Percentiles rank a stretch among this genome's conserved stretches.
Conservation (phyloP, 1,140 invertebrate genomes). For the Acromyrmex charruanus region DNA sequence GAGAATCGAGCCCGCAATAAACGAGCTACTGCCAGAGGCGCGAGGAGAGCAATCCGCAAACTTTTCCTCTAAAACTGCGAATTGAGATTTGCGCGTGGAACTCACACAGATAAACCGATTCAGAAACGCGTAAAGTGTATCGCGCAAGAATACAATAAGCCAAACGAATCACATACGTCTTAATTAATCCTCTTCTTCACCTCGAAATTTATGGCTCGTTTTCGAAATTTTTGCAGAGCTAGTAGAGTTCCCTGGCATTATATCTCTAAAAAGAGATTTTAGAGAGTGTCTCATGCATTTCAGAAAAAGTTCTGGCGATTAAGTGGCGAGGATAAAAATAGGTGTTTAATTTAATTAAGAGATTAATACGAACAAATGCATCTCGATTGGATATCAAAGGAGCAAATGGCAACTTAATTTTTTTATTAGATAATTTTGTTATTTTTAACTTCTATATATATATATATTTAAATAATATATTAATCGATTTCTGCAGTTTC, state of each 20-base stretch:
- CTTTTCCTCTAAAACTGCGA: slow-evolving; percentile 38
- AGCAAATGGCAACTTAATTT: too few species aligned
- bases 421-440: too few species aligned
- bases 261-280: not conserved
- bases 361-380: too few species aligned
- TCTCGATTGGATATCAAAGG: too few species aligned
- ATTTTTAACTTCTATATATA: too few species aligned
- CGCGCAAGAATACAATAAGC: slow-evolving; percentile 6
- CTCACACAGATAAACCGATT: not conserved
- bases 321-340: not conserved
- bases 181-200: slow-evolving; percentile 24
- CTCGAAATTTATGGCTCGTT: not conserved
- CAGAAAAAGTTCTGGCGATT: not conserved
- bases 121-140: not conserved
- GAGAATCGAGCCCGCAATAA: slow-evolving; percentile 48
- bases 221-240: not conserved
- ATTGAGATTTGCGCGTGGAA: slow-evolving; percentile 8
- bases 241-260: not conserved
- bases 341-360: not conserved
- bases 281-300: not conserved
- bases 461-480: too few species aligned
- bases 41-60: slow-evolving; percentile 19
- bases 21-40: slow-evolving; percentile 26
- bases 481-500: too few species aligned
- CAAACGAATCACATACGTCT: not conserved